phyloP scores from a whole-genome alignment of 2,113 vertebrate species.

The Chinchilla lanigera region DNA sequence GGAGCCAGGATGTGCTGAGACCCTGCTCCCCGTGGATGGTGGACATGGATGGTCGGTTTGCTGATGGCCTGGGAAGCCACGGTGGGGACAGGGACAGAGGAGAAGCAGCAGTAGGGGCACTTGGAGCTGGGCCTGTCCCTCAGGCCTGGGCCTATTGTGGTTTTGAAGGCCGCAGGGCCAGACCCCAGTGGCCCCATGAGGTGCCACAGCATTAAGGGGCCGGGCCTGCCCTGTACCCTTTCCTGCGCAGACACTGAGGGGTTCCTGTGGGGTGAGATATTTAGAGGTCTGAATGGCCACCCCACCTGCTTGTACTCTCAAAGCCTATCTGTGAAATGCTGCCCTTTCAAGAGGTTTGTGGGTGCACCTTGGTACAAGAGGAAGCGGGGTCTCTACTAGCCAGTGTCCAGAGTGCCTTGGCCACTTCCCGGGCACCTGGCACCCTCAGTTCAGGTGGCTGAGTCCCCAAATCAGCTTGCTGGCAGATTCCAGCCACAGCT shows the following conservation, averaged over 20 bases:
- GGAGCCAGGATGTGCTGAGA: conserved; percentile 79
- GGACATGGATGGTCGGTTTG: background rate
- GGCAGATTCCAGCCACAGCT: background rate
- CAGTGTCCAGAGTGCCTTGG: background rate
- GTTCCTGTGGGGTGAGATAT: background rate
- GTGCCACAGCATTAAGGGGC: background rate
- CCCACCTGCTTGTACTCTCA: background rate
- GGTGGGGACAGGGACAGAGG: background rate
- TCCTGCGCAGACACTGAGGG: background rate
- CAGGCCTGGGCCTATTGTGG: background rate
- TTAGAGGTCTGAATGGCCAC: background rate
- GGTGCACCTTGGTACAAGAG: background rate
- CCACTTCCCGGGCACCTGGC: background rate
- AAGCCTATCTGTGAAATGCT: background rate
- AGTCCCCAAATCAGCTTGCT: background rate
- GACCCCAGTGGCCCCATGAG: background rate
- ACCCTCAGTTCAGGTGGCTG: background rate
- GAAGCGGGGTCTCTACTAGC: background rate
- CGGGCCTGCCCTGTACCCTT: background rate
- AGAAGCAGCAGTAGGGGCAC: background rate
- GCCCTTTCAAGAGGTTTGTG: background rate
- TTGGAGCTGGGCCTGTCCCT: background rate
- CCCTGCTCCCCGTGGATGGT: background rate
- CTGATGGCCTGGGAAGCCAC: background rate
- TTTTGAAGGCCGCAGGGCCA: background rate